A percentile compares a stretch with the other conserved stretches of the same genome.
phyloP scores from a whole-genome alignment of 2,113 vertebrate genomes.

The Labeo rohita region DNA sequence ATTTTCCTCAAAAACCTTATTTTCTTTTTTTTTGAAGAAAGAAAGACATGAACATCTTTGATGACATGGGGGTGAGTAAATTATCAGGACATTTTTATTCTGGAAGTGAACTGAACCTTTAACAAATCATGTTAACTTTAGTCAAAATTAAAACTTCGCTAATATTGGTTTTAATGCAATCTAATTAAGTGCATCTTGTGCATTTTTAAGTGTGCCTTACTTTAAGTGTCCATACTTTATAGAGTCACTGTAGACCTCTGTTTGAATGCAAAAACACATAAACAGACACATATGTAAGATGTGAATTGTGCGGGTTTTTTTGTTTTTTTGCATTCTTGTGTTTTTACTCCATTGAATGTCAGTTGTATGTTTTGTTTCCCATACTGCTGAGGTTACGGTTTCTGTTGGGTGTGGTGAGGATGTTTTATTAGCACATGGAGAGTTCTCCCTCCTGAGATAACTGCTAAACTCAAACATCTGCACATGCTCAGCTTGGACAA shows the following conservation, averaged over 20 bases:
- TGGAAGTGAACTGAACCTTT: background rate
- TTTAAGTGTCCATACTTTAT: background rate
- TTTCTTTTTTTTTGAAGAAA: too few relatives aligned
- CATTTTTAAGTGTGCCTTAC: background rate
- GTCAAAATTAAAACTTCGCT: background rate
- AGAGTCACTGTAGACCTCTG: background rate
- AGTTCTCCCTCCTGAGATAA: slow-evolving; percentile 61
- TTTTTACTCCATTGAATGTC: slow-evolving; percentile 16
- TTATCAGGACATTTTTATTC: too few relatives aligned
- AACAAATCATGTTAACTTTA: background rate
- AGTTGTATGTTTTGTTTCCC: slow-evolving; percentile 28
- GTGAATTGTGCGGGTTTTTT: too few relatives aligned
- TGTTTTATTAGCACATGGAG: slow-evolving; percentile 71
- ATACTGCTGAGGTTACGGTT: slow-evolving; percentile 40
- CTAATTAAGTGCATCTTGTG: background rate
- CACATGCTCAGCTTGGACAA: slow-evolving; percentile 48
- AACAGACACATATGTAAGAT: background rate
- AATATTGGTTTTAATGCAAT: background rate
- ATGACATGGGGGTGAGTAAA: too few relatives aligned
- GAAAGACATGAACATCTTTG: too few relatives aligned
- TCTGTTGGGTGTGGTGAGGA: slow-evolving; percentile 55
- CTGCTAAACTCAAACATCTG: slow-evolving; percentile 74
- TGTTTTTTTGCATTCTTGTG: background rate
- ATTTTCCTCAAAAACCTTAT: too few relatives aligned
- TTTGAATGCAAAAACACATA: slow-evolving; percentile 11